Evolutionary conservation across 2,797 vertebrate species (phyloP), one percentile per base, ranked within the genome.

Genomic region (Argya squamiceps): DNA sequence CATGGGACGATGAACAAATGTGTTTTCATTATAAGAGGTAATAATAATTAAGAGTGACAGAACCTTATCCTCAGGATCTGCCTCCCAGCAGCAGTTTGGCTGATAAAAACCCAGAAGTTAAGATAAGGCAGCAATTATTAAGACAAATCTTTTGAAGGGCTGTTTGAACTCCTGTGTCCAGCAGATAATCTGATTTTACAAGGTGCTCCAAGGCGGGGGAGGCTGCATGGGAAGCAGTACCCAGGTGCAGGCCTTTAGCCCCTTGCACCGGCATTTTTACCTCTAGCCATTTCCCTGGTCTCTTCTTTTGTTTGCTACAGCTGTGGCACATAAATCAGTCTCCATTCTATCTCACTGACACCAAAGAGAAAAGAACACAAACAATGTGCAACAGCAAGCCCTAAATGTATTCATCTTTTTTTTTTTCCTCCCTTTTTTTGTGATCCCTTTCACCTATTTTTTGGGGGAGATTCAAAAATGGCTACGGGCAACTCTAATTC

Each of bases 221-320:
- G 80, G 5, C 80, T 77, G 79, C 62, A 60, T 67, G 88, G 81
- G 94, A 74, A 88, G 84, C 93, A 97, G 97, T 95, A 97, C 96
- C 97, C 98, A 98, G 98, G 97, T 98, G 98, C 97, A 95, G 96
- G 96, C 95, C 96, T 95, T 95, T 67, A 93, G 95, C 98, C 98
- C 97, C 82, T 93, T 96, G 97, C 98, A 96, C 85, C 32, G 96
- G 95, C 88, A 98, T 98, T 96, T 98, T 97, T 96, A 91, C 92
- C 95, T 97, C 92, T 84, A 97, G 97, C 97, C 97, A 97, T 96
- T 94, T 96, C 90, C 81, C 93, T 37, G 92, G 71, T 90, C 36
- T 76, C 92, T 70, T 78, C 94, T 98, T 98, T 98, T 98, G 98
- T 98, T 97, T 91, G 91, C 69, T 97, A 93, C 94, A 97, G 97